These are phyloP conservation scores for Eurytoma californica DNA, from an alignment of 2,888 invertebrate species.

Conservation along the genomic window DNA sequence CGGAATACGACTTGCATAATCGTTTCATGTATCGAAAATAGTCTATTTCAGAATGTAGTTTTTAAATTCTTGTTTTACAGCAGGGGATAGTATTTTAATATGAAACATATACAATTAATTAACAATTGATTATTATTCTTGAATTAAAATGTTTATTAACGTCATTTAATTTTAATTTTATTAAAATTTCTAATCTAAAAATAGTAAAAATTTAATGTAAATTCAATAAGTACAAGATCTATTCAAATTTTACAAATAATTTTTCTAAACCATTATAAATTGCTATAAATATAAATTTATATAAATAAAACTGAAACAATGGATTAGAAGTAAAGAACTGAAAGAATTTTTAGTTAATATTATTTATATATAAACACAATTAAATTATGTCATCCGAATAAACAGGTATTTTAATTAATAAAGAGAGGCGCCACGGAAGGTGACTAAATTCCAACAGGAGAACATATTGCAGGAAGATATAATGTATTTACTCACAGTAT, in stretches of 20 bases:
- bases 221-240: too few relatives aligned
- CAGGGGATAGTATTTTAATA: too few relatives aligned
- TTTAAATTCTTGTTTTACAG: not conserved
- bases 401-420: slow-evolving; percentile 46
- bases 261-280: not conserved
- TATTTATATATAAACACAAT: too few relatives aligned
- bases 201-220: too few relatives aligned
- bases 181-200: too few relatives aligned
- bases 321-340: too few relatives aligned
- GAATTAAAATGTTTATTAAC: too few relatives aligned
- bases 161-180: too few relatives aligned
- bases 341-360: too few relatives aligned
- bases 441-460: slow-evolving; percentile 59
- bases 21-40: not conserved
- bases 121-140: too few relatives aligned
- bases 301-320: too few relatives aligned
- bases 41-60: not conserved
- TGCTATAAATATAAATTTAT: not conserved
- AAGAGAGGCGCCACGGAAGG: slow-evolving; percentile 59
- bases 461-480: slow-evolving; percentile 50
- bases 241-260: not conserved
- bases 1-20: not conserved
- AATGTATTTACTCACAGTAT: slow-evolving; percentile 24
- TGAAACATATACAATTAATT: too few relatives aligned
- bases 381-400: not conserved